Evolutionary conservation across 2,113 vertebrate species (phyloP).

Genomic region (Eudyptes chrysolophus): DNA sequence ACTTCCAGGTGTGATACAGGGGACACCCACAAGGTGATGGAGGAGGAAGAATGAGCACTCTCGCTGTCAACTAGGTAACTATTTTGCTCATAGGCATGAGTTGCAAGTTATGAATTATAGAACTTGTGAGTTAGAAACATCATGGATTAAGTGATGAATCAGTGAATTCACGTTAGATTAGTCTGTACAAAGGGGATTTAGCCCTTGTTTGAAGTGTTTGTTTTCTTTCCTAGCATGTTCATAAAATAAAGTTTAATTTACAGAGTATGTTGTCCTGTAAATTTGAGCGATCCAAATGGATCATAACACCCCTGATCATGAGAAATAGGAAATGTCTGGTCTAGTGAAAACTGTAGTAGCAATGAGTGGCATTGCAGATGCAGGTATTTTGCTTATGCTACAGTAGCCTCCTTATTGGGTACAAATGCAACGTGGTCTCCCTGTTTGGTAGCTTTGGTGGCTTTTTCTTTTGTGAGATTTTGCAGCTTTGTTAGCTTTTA

Average conservation of each 20-base stretch:
- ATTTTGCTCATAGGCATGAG: background rate
- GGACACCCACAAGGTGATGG: background rate
- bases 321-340: background rate
- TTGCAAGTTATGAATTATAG: background rate
- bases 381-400: background rate
- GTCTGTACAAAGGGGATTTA: background rate
- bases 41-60: background rate
- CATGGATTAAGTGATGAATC: background rate
- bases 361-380: background rate
- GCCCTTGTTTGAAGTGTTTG: background rate
- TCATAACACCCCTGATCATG: background rate
- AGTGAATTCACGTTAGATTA: background rate
- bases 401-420: background rate
- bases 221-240: background rate
- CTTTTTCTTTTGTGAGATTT: background rate
- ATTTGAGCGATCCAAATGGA: background rate
- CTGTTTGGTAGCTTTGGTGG: background rate
- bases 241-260: background rate
- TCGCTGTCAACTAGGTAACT: background rate
- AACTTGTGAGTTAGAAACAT: background rate
- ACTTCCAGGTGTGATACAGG: background rate
- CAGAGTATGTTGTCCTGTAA: background rate
- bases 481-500: background rate
- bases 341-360: background rate
- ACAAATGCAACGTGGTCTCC: background rate